Evolutionary conservation across 92 coral and sea anemone species (phyloP).

Genomic region (Meandrina meandrites): DNA sequence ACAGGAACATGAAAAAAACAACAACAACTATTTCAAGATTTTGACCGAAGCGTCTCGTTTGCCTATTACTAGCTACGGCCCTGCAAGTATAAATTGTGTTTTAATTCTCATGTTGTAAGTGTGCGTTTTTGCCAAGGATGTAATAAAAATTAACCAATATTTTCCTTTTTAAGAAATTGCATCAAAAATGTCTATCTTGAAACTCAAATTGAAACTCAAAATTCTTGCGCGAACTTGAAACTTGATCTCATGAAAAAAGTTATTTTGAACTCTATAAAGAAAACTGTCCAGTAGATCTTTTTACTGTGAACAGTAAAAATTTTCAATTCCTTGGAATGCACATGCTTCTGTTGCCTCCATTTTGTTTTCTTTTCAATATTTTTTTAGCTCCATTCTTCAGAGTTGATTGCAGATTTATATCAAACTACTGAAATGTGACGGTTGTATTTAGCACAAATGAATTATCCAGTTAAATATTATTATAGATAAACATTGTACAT

Average conservation of each 20-base stretch:
- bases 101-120: neutral
- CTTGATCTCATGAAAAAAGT: neutral
- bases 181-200: neutral
- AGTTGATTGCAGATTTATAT: neutral
- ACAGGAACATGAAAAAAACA: too few relatives aligned
- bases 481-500: neutral
- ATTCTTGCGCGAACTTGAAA: neutral
- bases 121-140: neutral
- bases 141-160: too few relatives aligned
- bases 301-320: too few relatives aligned
- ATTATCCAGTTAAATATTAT: neutral
- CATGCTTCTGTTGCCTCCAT: neutral
- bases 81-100: neutral
- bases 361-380: too few relatives aligned
- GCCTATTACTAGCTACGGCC: too few relatives aligned
- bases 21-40: too few relatives aligned
- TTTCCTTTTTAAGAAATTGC: too few relatives aligned
- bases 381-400: neutral
- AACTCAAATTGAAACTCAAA: neutral
- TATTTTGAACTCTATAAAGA: too few relatives aligned
- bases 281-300: neutral
- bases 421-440: neutral
- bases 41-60: too few relatives aligned
- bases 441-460: neutral
- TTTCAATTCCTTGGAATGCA: neutral